These are phyloP conservation scores for Scopus umbretta DNA, from an alignment of 2,113 vertebrate species.

Conservation along the genomic window DNA sequence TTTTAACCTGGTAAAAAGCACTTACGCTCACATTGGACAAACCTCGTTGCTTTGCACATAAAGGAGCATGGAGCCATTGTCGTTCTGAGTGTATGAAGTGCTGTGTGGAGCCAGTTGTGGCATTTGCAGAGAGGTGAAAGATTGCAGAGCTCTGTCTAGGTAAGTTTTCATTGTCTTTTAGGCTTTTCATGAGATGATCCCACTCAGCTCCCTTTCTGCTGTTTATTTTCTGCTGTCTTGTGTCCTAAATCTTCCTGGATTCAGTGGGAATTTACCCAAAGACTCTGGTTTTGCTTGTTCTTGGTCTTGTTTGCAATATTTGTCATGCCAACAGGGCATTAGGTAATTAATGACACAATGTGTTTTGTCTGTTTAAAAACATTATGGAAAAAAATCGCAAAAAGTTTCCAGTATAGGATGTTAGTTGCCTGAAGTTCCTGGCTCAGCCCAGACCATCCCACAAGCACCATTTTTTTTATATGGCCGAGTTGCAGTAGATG, in stretches of 20 bases:
- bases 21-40: background rate
- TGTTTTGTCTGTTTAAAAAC: conserved; percentile 13
- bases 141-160: background rate
- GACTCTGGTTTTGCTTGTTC: background rate
- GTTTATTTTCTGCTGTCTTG: background rate
- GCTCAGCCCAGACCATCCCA: background rate
- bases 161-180: background rate
- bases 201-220: background rate
- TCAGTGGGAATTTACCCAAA: background rate
- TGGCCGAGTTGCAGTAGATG: background rate
- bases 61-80: background rate
- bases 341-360: background rate
- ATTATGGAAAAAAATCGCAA: background rate
- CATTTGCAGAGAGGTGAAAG: background rate
- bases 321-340: background rate
- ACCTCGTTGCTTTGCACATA: background rate
- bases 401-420: conserved; percentile 16
- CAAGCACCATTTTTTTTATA: background rate
- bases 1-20: background rate
- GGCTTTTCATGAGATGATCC: background rate
- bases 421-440: background rate
- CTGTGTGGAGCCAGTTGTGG: background rate
- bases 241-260: background rate
- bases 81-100: background rate
- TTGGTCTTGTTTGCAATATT: background rate